These are phyloP conservation scores for Cheilosia vernalis DNA, from an alignment of 2,888 invertebrate species.

Conservation along the genomic window DNA sequence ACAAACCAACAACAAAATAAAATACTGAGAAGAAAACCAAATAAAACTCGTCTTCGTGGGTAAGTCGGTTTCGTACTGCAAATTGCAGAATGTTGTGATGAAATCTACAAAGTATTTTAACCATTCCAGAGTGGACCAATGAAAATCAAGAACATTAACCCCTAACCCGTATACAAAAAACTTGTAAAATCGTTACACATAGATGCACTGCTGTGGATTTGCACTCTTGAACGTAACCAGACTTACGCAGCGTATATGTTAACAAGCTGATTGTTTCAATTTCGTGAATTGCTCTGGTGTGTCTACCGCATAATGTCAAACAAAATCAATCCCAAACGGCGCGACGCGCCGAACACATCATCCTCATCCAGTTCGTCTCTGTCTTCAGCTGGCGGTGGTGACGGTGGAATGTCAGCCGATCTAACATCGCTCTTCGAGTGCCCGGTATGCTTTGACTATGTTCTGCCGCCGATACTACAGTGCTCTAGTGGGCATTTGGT, in stretches of 20 bases:
- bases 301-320: slow-evolving; percentile 80
- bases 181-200: slow-evolving; percentile 8
- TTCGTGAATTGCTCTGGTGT: slow-evolving; percentile 75
- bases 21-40: slow-evolving; percentile 2
- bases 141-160: slow-evolving; percentile 24
- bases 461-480: slow-evolving; percentile 98
- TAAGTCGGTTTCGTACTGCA: slow-evolving; percentile 28
- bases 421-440: slow-evolving; percentile 96
- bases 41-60: slow-evolving; percentile 29
- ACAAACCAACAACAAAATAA: slow-evolving; percentile 23
- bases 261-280: slow-evolving; percentile 76
- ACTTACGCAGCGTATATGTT: slow-evolving; percentile 66
- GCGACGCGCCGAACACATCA: slow-evolving; percentile 83
- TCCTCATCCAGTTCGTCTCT: slow-evolving; percentile 83
- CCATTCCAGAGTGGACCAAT: slow-evolving; percentile 40
- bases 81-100: background rate
- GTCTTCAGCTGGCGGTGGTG: slow-evolving; percentile 83
- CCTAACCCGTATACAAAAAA: background rate
- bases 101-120: background rate
- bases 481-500: slow-evolving; percentile 99
- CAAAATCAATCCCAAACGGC: slow-evolving; percentile 83
- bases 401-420: slow-evolving; percentile 89
- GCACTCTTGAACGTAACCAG: slow-evolving; percentile 22
- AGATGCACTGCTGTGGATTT: slow-evolving; percentile 33
- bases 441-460: slow-evolving; percentile 99